These are phyloP conservation scores for Dryadula phaetusa DNA, from an alignment of 2,888 invertebrate genomes.

Conservation along the genomic window DNA sequence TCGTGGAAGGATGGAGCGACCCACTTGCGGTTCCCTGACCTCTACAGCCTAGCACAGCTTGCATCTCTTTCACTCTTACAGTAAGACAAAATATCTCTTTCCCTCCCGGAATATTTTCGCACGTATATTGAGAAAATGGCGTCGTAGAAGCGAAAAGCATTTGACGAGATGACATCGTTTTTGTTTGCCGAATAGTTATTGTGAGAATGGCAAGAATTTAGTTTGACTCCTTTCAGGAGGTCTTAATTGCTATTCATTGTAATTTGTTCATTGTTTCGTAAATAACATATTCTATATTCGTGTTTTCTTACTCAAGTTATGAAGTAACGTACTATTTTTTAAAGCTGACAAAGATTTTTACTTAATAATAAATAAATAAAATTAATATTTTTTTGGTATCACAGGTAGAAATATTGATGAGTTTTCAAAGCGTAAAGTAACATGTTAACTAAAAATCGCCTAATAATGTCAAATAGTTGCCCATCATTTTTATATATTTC, in stretches of 20 bases:
- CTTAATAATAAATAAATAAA: too few relatives aligned
- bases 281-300: not conserved
- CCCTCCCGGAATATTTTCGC: slow-evolving; percentile 82
- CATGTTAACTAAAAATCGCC: too few relatives aligned
- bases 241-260: not conserved
- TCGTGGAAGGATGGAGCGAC: slow-evolving; percentile 81
- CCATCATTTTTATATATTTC: not conserved
- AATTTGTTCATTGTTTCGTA: not conserved
- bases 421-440: not conserved
- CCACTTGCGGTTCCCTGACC: slow-evolving; percentile 84
- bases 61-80: slow-evolving; percentile 58
- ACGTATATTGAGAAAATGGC: slow-evolving; percentile 77
- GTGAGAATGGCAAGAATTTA: not conserved
- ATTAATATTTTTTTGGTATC: not conserved
- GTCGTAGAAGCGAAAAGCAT: slow-evolving; percentile 59
- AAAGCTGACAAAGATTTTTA: not conserved
- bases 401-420: not conserved
- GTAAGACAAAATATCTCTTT: slow-evolving; percentile 58
- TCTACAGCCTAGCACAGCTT: slow-evolving; percentile 73
- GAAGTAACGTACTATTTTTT: not conserved
- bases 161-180: slow-evolving; percentile 62
- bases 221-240: not conserved
- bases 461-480: too few relatives aligned
- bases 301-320: not conserved
- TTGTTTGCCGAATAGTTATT: slow-evolving; percentile 42